Percentiles rank a stretch among this genome's conserved stretches.
Evolutionary conservation across 1,140 invertebrate genomes (phyloP).

Genomic region (Caerostris darwini): DNA sequence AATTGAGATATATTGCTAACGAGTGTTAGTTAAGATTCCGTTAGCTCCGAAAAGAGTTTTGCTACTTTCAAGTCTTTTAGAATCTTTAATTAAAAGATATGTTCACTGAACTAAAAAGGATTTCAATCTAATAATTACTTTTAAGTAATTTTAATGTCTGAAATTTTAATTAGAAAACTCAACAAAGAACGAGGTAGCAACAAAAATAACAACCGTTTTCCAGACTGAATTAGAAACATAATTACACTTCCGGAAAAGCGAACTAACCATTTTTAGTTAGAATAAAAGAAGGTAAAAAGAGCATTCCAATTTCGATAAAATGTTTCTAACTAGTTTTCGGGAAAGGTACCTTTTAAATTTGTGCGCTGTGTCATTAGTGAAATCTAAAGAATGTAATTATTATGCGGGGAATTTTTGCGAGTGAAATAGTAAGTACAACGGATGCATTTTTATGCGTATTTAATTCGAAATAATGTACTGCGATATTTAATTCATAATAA

Average conservation of each 20-base stretch:
- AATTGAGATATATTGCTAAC: no score
- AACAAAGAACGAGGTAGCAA: background rate
- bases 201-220: background rate
- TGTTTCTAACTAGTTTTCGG: background rate
- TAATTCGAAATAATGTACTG: no score
- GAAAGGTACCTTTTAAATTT: background rate
- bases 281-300: background rate
- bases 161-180: background rate
- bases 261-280: constrained; percentile 38
- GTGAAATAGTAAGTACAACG: no score
- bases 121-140: background rate
- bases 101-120: background rate
- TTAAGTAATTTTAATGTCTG: constrained; percentile 10
- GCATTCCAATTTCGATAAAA: background rate
- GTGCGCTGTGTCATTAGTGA: background rate
- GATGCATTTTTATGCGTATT: no score
- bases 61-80: no score
- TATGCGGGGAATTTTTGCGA: background rate
- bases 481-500: no score
- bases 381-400: constrained; percentile 6
- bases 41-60: no score
- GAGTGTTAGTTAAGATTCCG: no score
- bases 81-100: background rate
- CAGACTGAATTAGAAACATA: background rate
- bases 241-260: background rate